Evolutionary conservation across 1,140 invertebrate species (phyloP).

Genomic region (Leptopilina clavipes): DNA sequence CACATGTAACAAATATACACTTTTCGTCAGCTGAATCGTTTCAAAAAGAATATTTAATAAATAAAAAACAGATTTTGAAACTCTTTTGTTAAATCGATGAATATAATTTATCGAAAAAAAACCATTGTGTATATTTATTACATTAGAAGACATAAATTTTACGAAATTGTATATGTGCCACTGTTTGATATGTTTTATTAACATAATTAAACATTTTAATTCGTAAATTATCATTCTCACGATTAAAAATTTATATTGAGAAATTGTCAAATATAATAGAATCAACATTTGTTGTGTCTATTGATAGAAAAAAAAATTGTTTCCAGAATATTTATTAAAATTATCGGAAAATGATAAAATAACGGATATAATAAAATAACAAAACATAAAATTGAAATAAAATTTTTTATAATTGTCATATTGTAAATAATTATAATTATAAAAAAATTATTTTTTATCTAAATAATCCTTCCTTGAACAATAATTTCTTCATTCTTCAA

Average conservation of each 20-base stretch:
- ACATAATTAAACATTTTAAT: neutral
- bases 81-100: neutral
- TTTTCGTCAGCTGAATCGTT: neutral
- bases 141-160: conserved; percentile 17
- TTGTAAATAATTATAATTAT: no score
- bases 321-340: no score
- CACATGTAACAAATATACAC: conserved; percentile 4
- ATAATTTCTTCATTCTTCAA: no score
- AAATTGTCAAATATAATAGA: neutral
- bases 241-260: conserved; percentile 9
- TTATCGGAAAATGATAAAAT: no score
- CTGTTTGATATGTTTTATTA: neutral
- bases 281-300: neutral
- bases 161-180: neutral
- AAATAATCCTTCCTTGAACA: no score
- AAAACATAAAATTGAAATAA: no score
- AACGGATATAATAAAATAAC: no score
- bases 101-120: neutral
- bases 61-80: conserved; percentile 20
- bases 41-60: conserved; percentile 11
- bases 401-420: no score
- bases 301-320: no score
- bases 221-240: neutral
- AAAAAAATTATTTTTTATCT: no score
- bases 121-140: neutral